Conservation (phyloP, 35 echinoderm and acorn worm species). For the Diadema setosum region DNA sequence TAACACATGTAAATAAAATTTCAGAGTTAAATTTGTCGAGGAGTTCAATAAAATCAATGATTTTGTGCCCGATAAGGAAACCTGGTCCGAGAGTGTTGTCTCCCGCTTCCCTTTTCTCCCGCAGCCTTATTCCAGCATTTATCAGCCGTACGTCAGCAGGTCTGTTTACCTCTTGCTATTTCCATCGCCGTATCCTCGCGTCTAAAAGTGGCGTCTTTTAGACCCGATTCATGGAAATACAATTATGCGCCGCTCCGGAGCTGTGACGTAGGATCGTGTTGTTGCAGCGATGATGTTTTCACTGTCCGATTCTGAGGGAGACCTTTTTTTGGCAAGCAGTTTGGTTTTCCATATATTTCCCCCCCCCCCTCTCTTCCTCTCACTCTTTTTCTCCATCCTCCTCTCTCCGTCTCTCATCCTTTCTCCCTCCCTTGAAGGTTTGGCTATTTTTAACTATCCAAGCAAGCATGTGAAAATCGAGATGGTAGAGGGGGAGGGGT, state of each 20-base stretch:
- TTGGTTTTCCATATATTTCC: too few species aligned
- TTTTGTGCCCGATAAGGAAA: constrained; percentile 12
- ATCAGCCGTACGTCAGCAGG: not conserved
- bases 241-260: not conserved
- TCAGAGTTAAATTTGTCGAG: constrained; percentile 5
- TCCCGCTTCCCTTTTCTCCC: not conserved
- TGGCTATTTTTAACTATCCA: too few species aligned
- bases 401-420: too few species aligned
- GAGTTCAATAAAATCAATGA: constrained; percentile 11
- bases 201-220: constrained; percentile 29
- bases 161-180: constrained; percentile 17
- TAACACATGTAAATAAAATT: not conserved
- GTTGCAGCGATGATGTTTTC: not conserved
- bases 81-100: not conserved
- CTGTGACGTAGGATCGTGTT: constrained; percentile 7
- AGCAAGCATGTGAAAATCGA: too few species aligned
- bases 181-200: not conserved
- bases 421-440: too few species aligned
- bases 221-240: constrained; percentile 9
- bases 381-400: too few species aligned
- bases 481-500: too few species aligned
- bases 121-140: constrained; percentile 14
- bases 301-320: not conserved
- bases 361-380: too few species aligned
- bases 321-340: not conserved